Conservation (phyloP, 1,140 invertebrate species). For the Pseudomyrmex pallidus region DNA sequence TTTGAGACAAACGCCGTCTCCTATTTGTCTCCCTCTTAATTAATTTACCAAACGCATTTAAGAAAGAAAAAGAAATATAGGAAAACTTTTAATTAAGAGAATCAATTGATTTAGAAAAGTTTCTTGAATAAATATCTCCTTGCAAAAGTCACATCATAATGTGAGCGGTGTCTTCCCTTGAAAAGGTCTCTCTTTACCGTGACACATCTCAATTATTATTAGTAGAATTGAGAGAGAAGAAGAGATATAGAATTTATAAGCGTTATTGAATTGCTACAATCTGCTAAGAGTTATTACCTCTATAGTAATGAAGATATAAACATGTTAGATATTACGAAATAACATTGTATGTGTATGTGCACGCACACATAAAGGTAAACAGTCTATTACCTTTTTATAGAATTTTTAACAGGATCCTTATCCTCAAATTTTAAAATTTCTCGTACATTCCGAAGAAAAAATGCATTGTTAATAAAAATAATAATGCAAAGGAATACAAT, state of each 20-base stretch:
- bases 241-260: slow-evolving; percentile 1
- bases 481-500: background rate
- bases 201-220: slow-evolving; percentile 1
- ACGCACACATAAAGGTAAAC: no score
- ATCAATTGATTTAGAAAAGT: background rate
- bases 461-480: background rate
- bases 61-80: background rate
- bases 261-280: slow-evolving; percentile 17
- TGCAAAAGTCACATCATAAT: background rate
- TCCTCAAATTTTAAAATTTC: background rate
- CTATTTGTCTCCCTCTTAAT: slow-evolving; percentile 53
- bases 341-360: no score
- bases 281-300: background rate
- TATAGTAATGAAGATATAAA: background rate
- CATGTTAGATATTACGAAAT: no score
- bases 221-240: slow-evolving; percentile 4
- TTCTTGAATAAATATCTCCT: background rate
- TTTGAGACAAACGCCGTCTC: slow-evolving; percentile 37
- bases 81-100: background rate
- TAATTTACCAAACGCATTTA: background rate
- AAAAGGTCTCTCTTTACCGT: slow-evolving; percentile 1
- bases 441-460: background rate
- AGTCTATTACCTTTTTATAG: no score
- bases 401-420: background rate
- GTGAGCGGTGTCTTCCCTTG: slow-evolving; percentile 24